phyloP scores from a whole-genome alignment of 2,888 invertebrate species.

The Morpho helenor region DNA sequence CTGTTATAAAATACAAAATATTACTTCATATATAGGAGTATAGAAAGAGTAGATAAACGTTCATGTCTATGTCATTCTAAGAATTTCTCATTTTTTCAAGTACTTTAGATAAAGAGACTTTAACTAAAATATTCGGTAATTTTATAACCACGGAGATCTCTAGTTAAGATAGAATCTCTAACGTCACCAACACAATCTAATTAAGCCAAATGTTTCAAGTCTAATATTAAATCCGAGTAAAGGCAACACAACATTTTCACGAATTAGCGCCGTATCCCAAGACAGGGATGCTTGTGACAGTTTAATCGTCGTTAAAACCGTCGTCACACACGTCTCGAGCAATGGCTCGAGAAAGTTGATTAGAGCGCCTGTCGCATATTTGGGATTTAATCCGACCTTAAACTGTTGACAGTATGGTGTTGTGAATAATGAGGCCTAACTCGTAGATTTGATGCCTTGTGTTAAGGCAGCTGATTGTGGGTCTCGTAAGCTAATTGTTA shows the following conservation, averaged over 20 bases:
- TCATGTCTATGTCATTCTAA: no score
- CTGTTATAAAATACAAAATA: no score
- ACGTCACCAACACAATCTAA: constrained; percentile 6
- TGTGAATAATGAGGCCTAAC: constrained; percentile 12
- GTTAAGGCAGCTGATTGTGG: no score
- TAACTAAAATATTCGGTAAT: no score
- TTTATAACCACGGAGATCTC: no score
- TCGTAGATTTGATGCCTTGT: not conserved
- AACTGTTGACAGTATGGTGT: constrained; percentile 11
- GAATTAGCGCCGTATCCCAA: constrained; percentile 36
- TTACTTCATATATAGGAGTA: no score
- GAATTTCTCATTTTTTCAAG: no score
- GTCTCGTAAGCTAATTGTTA: no score
- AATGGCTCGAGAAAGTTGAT: constrained; percentile 74
- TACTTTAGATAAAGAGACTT: no score
- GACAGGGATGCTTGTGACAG: constrained; percentile 53
- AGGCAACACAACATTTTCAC: constrained; percentile 33
- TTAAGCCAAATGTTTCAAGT: constrained; percentile 11
- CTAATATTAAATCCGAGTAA: constrained; percentile 13
- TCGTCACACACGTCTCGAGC: constrained; percentile 61
- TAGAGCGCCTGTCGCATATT: constrained; percentile 67
- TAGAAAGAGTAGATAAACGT: no score
- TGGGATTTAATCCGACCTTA: constrained; percentile 56
- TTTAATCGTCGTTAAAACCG: constrained; percentile 68
- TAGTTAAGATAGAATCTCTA: not conserved